A percentile compares a stretch with the other conserved stretches of the same genome.
Conservation (phyloP, 2,888 invertebrate genomes). For the Hartigia nigra region DNA sequence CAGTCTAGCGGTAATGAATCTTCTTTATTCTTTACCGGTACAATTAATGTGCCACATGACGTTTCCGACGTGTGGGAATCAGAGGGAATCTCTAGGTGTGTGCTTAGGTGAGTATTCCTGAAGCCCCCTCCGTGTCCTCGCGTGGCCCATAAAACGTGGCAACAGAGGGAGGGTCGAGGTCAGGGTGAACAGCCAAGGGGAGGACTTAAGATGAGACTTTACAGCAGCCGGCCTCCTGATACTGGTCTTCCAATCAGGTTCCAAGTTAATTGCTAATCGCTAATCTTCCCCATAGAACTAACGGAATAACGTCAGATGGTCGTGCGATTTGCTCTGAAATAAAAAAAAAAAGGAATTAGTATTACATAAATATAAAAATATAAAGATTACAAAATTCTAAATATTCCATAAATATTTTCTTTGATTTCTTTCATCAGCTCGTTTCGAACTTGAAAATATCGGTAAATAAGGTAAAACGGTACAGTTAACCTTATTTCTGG, state of each 20-base stretch:
- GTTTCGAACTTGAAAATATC: background rate
- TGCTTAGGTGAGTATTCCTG: background rate
- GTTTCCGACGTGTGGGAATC: slow-evolving; percentile 59
- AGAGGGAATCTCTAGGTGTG: slow-evolving; percentile 21
- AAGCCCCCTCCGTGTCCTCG: background rate
- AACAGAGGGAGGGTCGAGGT: background rate
- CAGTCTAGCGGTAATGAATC: slow-evolving; percentile 46
- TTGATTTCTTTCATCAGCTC: background rate
- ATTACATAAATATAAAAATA: background rate
- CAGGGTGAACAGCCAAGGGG: background rate
- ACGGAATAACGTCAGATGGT: slow-evolving; percentile 4
- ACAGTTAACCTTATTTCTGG: background rate
- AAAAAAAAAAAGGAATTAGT: slow-evolving; percentile 4
- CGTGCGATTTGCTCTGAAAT: background rate
- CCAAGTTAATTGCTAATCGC: slow-evolving; percentile 55
- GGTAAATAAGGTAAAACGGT: background rate
- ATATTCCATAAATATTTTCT: background rate
- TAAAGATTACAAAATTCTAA: background rate
- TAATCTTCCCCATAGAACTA: slow-evolving; percentile 13
- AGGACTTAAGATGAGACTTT: background rate
- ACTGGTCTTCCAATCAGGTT: slow-evolving; percentile 31
- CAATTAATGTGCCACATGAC: slow-evolving; percentile 63
- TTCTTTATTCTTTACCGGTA: slow-evolving; percentile 52
- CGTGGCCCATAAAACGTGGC: background rate
- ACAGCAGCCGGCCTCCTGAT: background rate